Conservation (phyloP, 2,888 invertebrate genomes). For the Palloptera scutellata region DNA sequence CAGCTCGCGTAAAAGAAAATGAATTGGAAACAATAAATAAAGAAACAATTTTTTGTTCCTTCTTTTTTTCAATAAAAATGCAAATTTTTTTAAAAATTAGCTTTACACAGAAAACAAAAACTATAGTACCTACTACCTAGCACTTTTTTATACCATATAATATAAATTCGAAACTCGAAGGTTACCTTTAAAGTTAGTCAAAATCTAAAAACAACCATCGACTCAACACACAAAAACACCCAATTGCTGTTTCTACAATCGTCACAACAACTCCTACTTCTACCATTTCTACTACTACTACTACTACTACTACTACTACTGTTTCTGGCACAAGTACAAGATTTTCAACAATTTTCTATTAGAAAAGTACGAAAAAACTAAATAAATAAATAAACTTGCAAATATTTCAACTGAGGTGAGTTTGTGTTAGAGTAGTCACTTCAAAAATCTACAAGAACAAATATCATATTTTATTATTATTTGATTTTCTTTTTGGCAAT, state of each 20-base stretch:
- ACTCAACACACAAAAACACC: constrained; percentile 7
- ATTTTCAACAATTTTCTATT: constrained; percentile 16
- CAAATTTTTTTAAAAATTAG: too few species aligned
- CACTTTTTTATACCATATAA: too few species aligned
- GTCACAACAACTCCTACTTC: constrained; percentile 22
- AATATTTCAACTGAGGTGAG: constrained; percentile 24
- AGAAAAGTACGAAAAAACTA: constrained; percentile 8
- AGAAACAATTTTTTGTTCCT: too few species aligned
- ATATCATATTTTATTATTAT: too few species aligned
- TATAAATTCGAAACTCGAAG: too few species aligned
- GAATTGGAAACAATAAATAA: constrained; percentile 38
- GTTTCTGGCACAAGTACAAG: constrained; percentile 30
- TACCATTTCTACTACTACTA: constrained; percentile 27
- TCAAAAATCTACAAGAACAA: not conserved
- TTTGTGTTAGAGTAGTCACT: constrained; percentile 11
- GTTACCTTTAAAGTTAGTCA: too few species aligned
- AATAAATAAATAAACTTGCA: constrained; percentile 8
- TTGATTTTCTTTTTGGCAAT: too few species aligned
- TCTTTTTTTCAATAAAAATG: too few species aligned
- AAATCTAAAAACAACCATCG: too few species aligned
- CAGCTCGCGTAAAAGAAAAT: constrained; percentile 35
- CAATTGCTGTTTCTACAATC: constrained; percentile 21
- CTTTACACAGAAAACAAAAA: too few species aligned
- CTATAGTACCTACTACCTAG: too few species aligned
- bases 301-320: constrained; percentile 31